Percentiles rank a stretch among this genome's conserved stretches.
phyloP scores from a whole-genome alignment of 2,113 vertebrate species.

The Sinosuthora webbiana region DNA sequence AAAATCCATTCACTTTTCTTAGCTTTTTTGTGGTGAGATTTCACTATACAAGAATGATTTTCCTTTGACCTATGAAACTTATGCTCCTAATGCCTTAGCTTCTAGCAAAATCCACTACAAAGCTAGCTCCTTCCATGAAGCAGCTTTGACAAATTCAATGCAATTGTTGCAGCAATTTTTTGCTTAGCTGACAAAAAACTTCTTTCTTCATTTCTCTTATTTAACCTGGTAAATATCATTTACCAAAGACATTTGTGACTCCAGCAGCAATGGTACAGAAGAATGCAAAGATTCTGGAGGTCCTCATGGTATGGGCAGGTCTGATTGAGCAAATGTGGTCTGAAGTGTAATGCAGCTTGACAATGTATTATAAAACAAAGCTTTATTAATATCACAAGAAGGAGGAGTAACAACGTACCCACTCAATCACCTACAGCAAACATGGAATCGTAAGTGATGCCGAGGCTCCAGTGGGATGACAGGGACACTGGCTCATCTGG shows the following conservation, averaged over 20 bases:
- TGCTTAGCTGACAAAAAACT: not conserved
- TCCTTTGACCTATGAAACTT: not conserved
- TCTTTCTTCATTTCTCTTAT: not conserved
- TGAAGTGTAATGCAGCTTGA: not conserved
- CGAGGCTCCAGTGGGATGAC: accelerated
- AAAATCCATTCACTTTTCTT: not conserved
- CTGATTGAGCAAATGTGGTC: not conserved
- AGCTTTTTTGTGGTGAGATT: not conserved
- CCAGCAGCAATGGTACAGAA: not conserved
- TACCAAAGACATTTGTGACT: not conserved
- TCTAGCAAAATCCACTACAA: not conserved
- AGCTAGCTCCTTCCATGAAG: not conserved
- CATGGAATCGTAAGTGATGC: accelerated
- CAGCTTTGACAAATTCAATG: not conserved
- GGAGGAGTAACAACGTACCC: accelerated
- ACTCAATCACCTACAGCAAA: not conserved
- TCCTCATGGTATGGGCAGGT: accelerated
- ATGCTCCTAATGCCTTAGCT: not conserved
- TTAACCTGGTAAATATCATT: not conserved
- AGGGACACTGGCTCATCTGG: not conserved
- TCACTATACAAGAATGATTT: not conserved
- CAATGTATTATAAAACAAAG: not conserved
- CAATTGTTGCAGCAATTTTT: not conserved
- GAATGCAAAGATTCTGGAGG: not conserved
- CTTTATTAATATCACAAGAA: not conserved